phyloP scores from a whole-genome alignment of 2,888 invertebrate species.

The Schizaphis graminum region DNA sequence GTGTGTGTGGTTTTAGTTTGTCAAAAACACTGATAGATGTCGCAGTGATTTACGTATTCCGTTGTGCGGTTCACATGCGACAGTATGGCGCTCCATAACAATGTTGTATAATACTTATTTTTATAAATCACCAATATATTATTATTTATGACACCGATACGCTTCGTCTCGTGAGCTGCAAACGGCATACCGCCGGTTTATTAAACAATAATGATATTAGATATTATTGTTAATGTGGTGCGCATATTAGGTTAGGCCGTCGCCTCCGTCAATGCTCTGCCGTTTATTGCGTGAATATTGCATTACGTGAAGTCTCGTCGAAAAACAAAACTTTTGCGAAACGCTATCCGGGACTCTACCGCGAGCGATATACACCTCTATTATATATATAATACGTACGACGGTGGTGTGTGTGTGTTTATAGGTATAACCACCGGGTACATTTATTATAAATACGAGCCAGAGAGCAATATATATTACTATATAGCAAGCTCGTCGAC shows the following conservation, averaged over 20 bases:
- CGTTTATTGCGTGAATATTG: not conserved
- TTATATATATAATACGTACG: not conserved
- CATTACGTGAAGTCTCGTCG: not conserved
- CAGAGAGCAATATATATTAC: not conserved
- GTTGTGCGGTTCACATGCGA: not conserved
- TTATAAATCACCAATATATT: too few relatives aligned
- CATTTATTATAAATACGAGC: not conserved
- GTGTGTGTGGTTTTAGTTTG: not conserved
- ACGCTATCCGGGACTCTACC: not conserved
- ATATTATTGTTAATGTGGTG: not conserved
- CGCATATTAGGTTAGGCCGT: not conserved
- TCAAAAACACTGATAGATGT: not conserved
- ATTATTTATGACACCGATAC: not conserved
- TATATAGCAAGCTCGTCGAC: not conserved
- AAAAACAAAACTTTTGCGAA: not conserved
- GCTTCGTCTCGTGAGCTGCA: not conserved
- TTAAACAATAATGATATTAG: not conserved
- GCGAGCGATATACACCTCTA: not conserved
- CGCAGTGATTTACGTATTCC: not conserved
- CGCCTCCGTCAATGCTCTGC: not conserved
- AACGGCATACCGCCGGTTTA: not conserved
- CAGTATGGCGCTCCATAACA: not conserved
- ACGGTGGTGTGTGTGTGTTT: not conserved
- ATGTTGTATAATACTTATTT: not conserved
- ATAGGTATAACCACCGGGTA: not conserved